Evolutionary conservation across 23 tunicate genomes (phyloP).

Genomic region (Ciona savignyi): DNA sequence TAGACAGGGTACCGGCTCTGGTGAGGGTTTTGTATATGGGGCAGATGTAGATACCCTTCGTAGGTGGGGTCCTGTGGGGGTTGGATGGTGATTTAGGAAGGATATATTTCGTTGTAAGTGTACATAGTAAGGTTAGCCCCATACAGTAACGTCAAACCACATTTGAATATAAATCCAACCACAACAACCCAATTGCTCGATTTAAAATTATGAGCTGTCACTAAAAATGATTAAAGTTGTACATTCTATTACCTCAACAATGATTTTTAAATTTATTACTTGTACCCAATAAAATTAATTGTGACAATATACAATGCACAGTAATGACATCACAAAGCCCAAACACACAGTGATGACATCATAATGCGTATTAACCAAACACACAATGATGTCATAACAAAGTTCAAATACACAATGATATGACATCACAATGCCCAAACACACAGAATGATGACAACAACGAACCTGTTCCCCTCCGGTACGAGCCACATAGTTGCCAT

Average conservation of each 20-base stretch:
- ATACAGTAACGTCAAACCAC: too few relatives aligned
- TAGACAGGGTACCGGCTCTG: conserved; percentile 95
- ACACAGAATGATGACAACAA: neutral
- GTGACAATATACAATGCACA: too few relatives aligned
- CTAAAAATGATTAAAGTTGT: too few relatives aligned
- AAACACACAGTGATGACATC: neutral
- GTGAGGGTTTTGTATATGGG: conserved; percentile 98
- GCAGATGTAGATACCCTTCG: conserved; percentile 71
- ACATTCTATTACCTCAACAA: too few relatives aligned
- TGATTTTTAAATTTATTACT: too few relatives aligned
- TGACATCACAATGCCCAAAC: neutral
- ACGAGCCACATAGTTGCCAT: conserved; percentile 99
- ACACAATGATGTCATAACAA: neutral
- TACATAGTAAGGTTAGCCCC: too few relatives aligned
- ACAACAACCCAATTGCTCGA: too few relatives aligned
- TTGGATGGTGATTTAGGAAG: neutral
- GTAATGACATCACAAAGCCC: neutral
- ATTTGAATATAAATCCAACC: too few relatives aligned
- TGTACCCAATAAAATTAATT: too few relatives aligned
- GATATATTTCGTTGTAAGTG: neutral
- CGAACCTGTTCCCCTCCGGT: conserved; percentile 88
- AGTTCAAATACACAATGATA: neutral
- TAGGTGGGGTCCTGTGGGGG: conserved; percentile 48
- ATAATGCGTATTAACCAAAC: neutral
- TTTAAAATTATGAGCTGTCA: too few relatives aligned